Conservation (phyloP, 2,888 invertebrate species). For the Aleiodes leptofemur region DNA sequence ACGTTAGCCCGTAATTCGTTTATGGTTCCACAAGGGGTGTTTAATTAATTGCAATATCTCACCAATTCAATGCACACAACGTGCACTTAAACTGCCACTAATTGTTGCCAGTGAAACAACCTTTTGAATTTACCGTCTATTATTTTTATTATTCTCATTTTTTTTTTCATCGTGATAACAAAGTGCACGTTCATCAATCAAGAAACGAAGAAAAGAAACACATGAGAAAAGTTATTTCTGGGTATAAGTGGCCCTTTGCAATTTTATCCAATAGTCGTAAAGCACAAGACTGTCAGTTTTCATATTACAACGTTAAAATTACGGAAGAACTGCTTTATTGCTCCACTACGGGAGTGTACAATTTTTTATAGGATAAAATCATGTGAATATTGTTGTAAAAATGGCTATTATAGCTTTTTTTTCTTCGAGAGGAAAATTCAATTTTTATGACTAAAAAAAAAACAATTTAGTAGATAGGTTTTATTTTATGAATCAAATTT, state of each 20-base stretch:
- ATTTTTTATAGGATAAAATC: conserved; percentile 11
- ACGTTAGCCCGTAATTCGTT: conserved; percentile 19
- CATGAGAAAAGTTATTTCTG: not conserved
- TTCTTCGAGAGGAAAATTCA: not conserved
- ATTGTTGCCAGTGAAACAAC: conserved; percentile 13
- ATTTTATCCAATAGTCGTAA: conserved; percentile 24
- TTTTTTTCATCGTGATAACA: not conserved
- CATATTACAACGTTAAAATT: conserved; percentile 27
- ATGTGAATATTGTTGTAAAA: not conserved
- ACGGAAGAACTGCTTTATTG: conserved; percentile 21
- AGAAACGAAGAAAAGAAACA: conserved; percentile 12
- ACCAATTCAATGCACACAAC: conserved; percentile 11
- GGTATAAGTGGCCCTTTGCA: conserved; percentile 20
- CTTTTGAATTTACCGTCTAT: conserved; percentile 3
- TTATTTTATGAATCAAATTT: too few relatives aligned
- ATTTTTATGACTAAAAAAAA: conserved; percentile 17
- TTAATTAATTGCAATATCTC: conserved; percentile 28
- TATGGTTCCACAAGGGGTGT: conserved; percentile 44
- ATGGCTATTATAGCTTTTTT: not conserved
- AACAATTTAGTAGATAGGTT: not conserved
- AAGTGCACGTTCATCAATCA: conserved; percentile 9
- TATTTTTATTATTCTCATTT: not conserved
- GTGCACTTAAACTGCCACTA: conserved; percentile 25
- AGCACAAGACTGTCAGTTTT: conserved; percentile 5
- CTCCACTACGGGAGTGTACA: not conserved